Conservation (phyloP, 1,140 invertebrate genomes). For the Drosophila yakuba region DNA sequence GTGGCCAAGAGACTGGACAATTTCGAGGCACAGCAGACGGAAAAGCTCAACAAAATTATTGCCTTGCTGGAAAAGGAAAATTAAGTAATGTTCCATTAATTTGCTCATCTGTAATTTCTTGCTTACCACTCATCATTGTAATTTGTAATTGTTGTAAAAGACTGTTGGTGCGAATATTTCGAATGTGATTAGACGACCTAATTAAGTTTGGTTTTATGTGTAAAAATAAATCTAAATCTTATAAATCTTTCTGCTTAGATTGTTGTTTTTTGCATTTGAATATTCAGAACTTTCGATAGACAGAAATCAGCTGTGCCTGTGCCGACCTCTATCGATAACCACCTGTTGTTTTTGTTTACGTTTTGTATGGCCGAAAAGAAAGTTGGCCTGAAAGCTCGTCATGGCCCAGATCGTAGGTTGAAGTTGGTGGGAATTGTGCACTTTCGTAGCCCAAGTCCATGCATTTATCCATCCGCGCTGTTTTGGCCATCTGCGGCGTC, state of each 20-base stretch:
- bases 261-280: neutral
- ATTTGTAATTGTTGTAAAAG: conserved; percentile 19
- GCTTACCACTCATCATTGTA: conserved; percentile 7
- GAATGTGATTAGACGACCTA: conserved; percentile 34
- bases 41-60: conserved; percentile 58
- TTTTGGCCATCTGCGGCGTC: conserved; percentile 85
- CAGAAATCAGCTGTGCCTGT: conserved; percentile 6
- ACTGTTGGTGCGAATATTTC: conserved; percentile 28
- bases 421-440: conserved; percentile 6
- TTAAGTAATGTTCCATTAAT: neutral
- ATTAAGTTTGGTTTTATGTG: conserved; percentile 2
- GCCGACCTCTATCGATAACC: conserved; percentile 18
- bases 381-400: conserved; percentile 35
- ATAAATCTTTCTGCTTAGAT: too few species aligned
- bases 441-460: neutral
- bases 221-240: too few species aligned
- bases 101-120: conserved; percentile 2
- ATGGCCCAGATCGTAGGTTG: conserved; percentile 13
- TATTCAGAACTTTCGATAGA: neutral
- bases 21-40: conserved; percentile 48
- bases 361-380: conserved; percentile 46
- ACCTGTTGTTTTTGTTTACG: conserved; percentile 62
- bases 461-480: conserved; percentile 37
- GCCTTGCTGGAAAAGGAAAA: conserved; percentile 51
- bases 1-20: conserved; percentile 54